Evolutionary conservation across 1,140 invertebrate species (phyloP), one percentile per base, ranked within the genome.

Genomic region (Octopus bimaculoides): DNA sequence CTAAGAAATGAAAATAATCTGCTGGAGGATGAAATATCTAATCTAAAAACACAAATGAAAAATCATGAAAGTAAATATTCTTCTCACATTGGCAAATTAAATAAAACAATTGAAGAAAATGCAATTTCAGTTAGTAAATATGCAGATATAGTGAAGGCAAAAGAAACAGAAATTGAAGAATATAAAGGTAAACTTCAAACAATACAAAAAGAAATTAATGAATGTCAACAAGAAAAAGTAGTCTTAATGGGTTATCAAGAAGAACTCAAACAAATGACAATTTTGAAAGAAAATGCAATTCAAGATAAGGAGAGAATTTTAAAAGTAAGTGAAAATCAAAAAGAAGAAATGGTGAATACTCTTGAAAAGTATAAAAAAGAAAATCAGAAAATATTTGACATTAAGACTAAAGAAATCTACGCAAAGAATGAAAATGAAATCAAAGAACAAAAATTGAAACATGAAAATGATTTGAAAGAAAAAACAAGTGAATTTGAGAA

Each of bases 321-420:
- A n/a, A 75, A 83, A 12, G 78, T 81, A 75, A 84, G 82, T 84
- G 85, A 86, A 66, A 77, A 78, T 66, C 80, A 85, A 73, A 82
- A 84, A 53, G 79, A 81, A 56, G 82, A 86, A 66, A 85, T 86
- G 83, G 85, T 84, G 78, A 77, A 80, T 41, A 86, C 85, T 52
- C 77, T 86, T 54, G 83, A 86, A 75, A 85, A 86, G 78, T 86
- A 84, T 77, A 83, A 85, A 74, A 79, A 83, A 56, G 84, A 85
- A 79, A 85, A 85, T 80, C 80, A 81, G 5, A 85, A 86, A 56
- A 80, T 86, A 77, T 80, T 86, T 6, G 69, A 56, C 17, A 77
- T 82, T 73, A 85, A 85, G 71, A 83, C 84, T 73, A 85, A 83
- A 78, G 84, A 85, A 81, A 78, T 85, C 17, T 81, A 77, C 55